Conservation (phyloP, 2,888 invertebrate genomes). For the Eilema caniola region DNA sequence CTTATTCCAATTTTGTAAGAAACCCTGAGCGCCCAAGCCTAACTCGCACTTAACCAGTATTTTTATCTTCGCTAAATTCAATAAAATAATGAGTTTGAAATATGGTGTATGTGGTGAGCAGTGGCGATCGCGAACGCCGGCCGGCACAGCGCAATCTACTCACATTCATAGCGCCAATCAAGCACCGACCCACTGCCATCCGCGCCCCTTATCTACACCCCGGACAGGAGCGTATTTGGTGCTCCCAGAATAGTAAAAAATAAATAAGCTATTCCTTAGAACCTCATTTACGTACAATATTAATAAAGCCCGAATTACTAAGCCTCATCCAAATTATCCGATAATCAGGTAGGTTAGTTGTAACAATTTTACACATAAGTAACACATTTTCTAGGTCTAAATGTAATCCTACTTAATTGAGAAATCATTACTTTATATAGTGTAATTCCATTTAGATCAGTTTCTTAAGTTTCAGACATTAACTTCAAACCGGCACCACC, state of each 20-base stretch:
- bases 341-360: too few species aligned
- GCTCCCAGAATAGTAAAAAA: slow-evolving; percentile 5
- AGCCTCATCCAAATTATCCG: too few species aligned
- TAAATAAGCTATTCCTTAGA: not conserved
- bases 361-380: too few species aligned
- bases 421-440: not conserved
- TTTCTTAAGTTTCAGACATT: slow-evolving; percentile 5
- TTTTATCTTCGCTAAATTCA: not conserved
- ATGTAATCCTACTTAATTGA: not conserved
- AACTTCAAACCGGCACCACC: not conserved
- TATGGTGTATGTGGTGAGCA: slow-evolving; percentile 41
- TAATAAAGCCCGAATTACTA: too few species aligned
- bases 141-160: slow-evolving; percentile 80
- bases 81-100: slow-evolving; percentile 37
- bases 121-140: slow-evolving; percentile 48
- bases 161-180: slow-evolving; percentile 86
- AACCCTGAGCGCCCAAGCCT: too few species aligned
- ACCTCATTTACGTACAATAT: not conserved
- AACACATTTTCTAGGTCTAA: not conserved
- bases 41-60: too few species aligned
- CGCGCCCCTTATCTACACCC: slow-evolving; percentile 74
- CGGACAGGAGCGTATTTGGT: slow-evolving; percentile 63
- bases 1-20: too few species aligned
- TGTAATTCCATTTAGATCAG: not conserved
- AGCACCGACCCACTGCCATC: slow-evolving; percentile 80